Conservation (phyloP, 2,113 vertebrate species). For the Jacana jacana region DNA sequence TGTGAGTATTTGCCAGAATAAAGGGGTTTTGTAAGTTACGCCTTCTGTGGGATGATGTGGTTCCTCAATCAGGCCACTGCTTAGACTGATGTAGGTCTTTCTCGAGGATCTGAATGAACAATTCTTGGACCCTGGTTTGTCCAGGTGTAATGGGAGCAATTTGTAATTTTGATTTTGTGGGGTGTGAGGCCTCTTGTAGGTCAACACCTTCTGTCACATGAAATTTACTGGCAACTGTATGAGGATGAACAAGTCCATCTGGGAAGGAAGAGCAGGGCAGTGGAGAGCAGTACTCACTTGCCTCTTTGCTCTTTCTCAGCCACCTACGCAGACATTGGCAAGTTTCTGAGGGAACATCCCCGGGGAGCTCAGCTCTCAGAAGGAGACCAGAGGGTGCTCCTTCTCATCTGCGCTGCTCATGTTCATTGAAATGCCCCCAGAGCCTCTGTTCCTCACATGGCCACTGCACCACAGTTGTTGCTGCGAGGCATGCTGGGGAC, state of each 20-base stretch:
- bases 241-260: neutral
- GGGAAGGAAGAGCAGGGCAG: neutral
- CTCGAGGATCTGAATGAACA: neutral
- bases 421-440: neutral
- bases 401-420: too few species aligned
- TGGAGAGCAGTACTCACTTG: neutral
- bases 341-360: too few species aligned
- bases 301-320: neutral
- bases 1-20: neutral
- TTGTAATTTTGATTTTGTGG: neutral
- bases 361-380: neutral
- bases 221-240: neutral
- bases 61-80: neutral
- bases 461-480: neutral
- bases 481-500: neutral
- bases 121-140: neutral
- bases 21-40: neutral
- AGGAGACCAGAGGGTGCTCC: neutral
- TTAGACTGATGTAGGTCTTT: neutral
- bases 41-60: neutral
- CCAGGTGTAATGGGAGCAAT: neutral
- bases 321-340: neutral
- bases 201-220: neutral
- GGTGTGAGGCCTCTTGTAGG: neutral
- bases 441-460: accelerated